Evolutionary conservation across 2,797 vertebrate species (phyloP), one percentile per base, ranked within the genome.

Genomic region (Clamator glandarius): DNA sequence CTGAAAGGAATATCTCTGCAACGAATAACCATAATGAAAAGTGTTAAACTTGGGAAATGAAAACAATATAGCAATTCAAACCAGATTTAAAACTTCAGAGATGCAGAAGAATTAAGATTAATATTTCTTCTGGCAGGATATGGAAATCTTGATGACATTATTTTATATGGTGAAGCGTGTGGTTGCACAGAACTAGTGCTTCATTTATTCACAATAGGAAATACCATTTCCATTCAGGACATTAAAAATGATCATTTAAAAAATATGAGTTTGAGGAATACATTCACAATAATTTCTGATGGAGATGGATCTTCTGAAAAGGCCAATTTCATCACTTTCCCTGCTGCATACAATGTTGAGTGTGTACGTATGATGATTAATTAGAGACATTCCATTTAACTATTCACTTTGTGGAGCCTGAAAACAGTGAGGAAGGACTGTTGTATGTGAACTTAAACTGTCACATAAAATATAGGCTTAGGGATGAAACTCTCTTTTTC

Each of bases 21-120:
- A 61, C 58, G 80, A 84, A 77, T 61, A 83, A 87, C n/a, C 35
- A 72, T 48, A 87, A 94, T 41, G 63, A 89, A 76, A 92, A 93
- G 31, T 67, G 57, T 50, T 76, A 77, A 92, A 61, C 41, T 87
- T 82, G 20, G 19, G 35, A 88, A 87, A 84, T 73, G 23, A 46
- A 92, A 90, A 64, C 44, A 79, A 42, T 50, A 64, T 2, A 70
- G 21, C 31, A 57, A 79, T 64, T 92, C 57, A 93, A 92, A 74
- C 48, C 61, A 93, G 29, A 25, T 46, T 84, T 64, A 82, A 90
- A 90, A 86, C 26, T 87, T 91, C 48, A 63, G 62, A 91, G 84
- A 54, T 2, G 2, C 19, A 68, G 57, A 79, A 51, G 35, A 54
- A n/a, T 70, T 90, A 48, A 87, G 33, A 84, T 20, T 2, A 89